phyloP scores from a whole-genome alignment of 2,113 vertebrate genomes.

The Neotoma lepida region DNA sequence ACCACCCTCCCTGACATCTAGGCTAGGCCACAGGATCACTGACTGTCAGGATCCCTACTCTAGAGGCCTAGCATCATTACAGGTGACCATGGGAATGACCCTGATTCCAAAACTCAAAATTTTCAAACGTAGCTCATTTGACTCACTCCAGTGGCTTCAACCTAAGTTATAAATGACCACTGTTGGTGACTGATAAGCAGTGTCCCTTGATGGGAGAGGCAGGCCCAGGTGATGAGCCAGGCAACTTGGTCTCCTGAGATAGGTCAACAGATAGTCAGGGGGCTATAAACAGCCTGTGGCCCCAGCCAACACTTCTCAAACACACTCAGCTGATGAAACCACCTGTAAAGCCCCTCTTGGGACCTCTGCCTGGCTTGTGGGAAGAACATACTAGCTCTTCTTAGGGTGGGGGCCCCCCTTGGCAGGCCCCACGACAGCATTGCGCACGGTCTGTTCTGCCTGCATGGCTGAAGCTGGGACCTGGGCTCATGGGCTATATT shows the following conservation, averaged over 20 bases:
- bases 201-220: conserved; percentile 14
- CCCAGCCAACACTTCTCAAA: conserved; percentile 32
- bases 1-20: not conserved
- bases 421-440: conserved; percentile 73
- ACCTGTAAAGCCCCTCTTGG: conserved; percentile 65
- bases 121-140: not conserved
- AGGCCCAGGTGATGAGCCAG: conserved; percentile 60
- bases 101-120: not conserved
- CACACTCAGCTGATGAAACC: conserved; percentile 72
- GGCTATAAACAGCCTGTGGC: conserved; percentile 64
- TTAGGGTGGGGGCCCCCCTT: conserved; percentile 57
- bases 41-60: not conserved
- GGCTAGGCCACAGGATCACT: not conserved
- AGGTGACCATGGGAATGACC: not conserved
- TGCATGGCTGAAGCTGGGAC: conserved; percentile 37
- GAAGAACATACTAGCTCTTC: conserved; percentile 15
- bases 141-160: not conserved
- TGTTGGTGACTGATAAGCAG: not conserved
- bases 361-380: not conserved
- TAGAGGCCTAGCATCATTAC: not conserved
- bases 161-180: conserved; percentile 14
- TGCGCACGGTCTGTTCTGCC: conserved; percentile 79
- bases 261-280: conserved; percentile 73
- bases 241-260: conserved; percentile 68
- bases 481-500: conserved; percentile 80